Base-by-base conservation (phyloP, 1,140 invertebrate species). In the Drosophila teissieri region DNA sequence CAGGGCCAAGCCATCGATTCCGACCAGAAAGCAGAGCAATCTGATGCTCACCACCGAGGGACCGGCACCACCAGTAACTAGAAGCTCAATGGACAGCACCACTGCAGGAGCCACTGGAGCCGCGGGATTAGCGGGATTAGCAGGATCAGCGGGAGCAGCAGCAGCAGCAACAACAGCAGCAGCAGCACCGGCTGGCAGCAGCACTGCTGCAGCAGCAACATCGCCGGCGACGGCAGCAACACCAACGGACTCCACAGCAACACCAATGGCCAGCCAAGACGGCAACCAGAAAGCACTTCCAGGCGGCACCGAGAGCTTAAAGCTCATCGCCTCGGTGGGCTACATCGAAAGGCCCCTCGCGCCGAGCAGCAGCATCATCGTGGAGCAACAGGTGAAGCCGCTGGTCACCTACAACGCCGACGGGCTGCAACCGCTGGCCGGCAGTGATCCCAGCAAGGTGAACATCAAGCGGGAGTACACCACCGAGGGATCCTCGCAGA, bases 381-480 rank as follows among this genome's bases (percentile, higher is more conserved):
- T 53, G 24, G 63, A 63, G 31, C 70, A 67, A 19, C 61, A 58
- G 52, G 45, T 51, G 24, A 63, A 84, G 37, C 84, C 80, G 0
- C 51, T 89, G 53, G 65, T 73, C 45, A 80, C 44, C 54, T 84
- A 80, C 61, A 78, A 67, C n/a, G 27, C 72, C 0, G 83, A 83
- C 15, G 74, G 65, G 2, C 24, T 86, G 17, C 74, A 82, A 48
- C 62, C 82, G 4, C 45, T 78, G 57, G 57, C 74, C 27, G 69
- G 75, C 17, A 73, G 60, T 42, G 90, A 91, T 86, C 83, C 90
- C 52, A 91, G 74, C 64, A 91, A 91, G 53, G 73, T 91, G 22
- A 91, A 91, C 58, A 90, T 91, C 48, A 91, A 91, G 36, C 36
- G 90, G 34, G 90, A 91, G 39, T 91, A 83, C 49, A 91, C 90